Percentiles rank a stretch among this genome's conserved stretches.
Conservation (phyloP, 1,140 invertebrate species). For the Drosophila equinoxialis region DNA sequence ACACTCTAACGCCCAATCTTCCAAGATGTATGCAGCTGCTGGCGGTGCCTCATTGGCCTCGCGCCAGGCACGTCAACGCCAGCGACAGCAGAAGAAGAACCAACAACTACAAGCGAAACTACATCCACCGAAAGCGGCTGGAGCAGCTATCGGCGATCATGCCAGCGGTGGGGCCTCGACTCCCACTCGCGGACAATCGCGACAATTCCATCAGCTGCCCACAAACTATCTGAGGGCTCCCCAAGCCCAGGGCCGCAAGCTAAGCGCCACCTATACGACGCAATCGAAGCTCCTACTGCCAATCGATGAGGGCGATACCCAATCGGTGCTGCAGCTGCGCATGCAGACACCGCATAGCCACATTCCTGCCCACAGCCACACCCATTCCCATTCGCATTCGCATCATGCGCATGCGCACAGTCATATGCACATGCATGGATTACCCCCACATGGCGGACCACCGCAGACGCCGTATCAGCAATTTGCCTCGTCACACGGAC, state of each 20-base stretch:
- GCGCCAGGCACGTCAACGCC: slow-evolving; percentile 86
- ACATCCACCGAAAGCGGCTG: slow-evolving; percentile 83
- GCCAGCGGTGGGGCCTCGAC: slow-evolving; percentile 70
- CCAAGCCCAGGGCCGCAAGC: slow-evolving; percentile 73
- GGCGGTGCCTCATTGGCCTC: slow-evolving; percentile 89
- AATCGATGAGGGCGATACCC: slow-evolving; percentile 79
- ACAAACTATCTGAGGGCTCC: slow-evolving; percentile 82
- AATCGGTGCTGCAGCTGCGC: slow-evolving; percentile 78
- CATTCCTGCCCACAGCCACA: slow-evolving; percentile 38
- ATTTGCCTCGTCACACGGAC: slow-evolving; percentile 71
- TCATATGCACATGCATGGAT: slow-evolving; percentile 29
- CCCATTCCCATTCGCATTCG: slow-evolving; percentile 55
- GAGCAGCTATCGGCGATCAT: slow-evolving; percentile 60
- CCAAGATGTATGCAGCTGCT: slow-evolving; percentile 89
- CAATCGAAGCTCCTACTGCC: slow-evolving; percentile 82
- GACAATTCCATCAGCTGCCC: slow-evolving; percentile 85
- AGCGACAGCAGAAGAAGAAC: slow-evolving; percentile 83
- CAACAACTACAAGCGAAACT: slow-evolving; percentile 83
- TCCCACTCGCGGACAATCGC: slow-evolving; percentile 82
- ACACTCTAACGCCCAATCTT: background rate
- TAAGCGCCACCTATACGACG: slow-evolving; percentile 80
- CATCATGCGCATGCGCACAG: slow-evolving; percentile 39
- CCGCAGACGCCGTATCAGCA: slow-evolving; percentile 72
- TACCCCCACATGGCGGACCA: background rate
- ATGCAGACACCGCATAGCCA: slow-evolving; percentile 48